Evolutionary conservation across 1,140 invertebrate genomes (phyloP).

Genomic region (Ptiloglossa arizonensis): DNA sequence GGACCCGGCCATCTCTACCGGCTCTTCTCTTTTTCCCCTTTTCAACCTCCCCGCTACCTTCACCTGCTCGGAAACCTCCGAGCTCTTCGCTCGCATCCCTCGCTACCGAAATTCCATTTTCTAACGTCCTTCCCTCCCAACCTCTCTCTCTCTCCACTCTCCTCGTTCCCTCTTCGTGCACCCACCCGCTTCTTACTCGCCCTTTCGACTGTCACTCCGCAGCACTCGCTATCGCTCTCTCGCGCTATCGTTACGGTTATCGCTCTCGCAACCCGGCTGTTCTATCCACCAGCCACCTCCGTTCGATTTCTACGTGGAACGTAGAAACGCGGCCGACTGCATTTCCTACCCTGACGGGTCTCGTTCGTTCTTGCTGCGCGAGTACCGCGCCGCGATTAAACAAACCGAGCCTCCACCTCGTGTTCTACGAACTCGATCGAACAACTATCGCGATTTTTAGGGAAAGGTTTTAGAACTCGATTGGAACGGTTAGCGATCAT

Average conservation of each 20-base stretch:
- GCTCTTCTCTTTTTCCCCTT: slow-evolving; percentile 52
- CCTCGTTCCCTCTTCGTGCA: no score
- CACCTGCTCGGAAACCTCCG: slow-evolving; percentile 32
- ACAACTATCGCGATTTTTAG: no score
- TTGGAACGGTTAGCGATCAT: no score
- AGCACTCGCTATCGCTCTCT: slow-evolving; percentile 46
- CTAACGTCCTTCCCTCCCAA: slow-evolving; percentile 17
- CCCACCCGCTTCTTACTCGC: slow-evolving; percentile 12
- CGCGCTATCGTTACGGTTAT: slow-evolving; percentile 51
- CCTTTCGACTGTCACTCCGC: slow-evolving; percentile 57
- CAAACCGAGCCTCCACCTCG: not conserved
- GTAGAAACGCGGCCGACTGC: not conserved
- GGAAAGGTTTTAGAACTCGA: no score
- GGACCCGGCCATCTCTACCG: slow-evolving; percentile 51
- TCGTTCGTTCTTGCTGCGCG: slow-evolving; percentile 32
- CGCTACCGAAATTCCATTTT: slow-evolving; percentile 62
- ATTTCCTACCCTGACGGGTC: slow-evolving; percentile 6
- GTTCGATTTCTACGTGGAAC: not conserved
- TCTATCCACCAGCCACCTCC: not conserved
- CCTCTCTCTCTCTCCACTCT: no score
- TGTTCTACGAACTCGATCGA: no score
- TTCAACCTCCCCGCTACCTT: slow-evolving; percentile 28
- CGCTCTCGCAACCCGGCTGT: slow-evolving; percentile 38
- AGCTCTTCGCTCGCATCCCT: slow-evolving; percentile 38
- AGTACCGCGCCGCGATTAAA: slow-evolving; percentile 8